phyloP scores from a whole-genome alignment of 2,797 vertebrate genomes.

The Melanotaenia trifasciata region DNA sequence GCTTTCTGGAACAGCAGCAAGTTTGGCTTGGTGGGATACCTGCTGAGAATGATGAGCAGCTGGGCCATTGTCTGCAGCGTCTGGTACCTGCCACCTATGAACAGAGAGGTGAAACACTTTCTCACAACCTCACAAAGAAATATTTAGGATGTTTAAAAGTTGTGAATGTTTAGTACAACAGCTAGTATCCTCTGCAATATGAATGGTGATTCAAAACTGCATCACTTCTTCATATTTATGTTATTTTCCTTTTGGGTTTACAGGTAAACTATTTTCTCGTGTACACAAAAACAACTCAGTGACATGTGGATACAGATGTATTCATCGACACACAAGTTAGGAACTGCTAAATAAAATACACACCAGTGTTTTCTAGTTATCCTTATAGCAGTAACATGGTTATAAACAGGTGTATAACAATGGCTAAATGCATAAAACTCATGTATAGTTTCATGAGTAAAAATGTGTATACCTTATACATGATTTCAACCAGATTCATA shows the following conservation, averaged over 20 bases:
- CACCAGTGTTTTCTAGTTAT: not conserved
- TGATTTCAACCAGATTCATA: not conserved
- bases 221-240: not conserved
- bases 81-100: slow-evolving; percentile 94
- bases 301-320: not conserved
- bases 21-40: slow-evolving; percentile 90
- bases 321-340: not conserved
- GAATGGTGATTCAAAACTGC: not conserved
- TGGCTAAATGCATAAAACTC: not conserved
- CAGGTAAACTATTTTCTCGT: not conserved
- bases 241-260: not conserved
- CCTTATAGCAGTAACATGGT: not conserved
- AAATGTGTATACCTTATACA: not conserved
- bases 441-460: not conserved
- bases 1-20: slow-evolving; percentile 96
- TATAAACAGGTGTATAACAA: not conserved
- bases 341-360: not conserved
- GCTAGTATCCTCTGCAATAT: not conserved
- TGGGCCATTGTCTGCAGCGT: slow-evolving; percentile 95
- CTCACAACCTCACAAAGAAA: not conserved
- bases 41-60: slow-evolving; percentile 95
- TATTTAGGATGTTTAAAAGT: not conserved
- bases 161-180: not conserved
- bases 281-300: not conserved
- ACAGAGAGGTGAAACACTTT: slow-evolving; percentile 81